These are phyloP conservation scores for Chrysina gloriosa DNA, from an alignment of 2,888 invertebrate species.

Conservation along the genomic window DNA sequence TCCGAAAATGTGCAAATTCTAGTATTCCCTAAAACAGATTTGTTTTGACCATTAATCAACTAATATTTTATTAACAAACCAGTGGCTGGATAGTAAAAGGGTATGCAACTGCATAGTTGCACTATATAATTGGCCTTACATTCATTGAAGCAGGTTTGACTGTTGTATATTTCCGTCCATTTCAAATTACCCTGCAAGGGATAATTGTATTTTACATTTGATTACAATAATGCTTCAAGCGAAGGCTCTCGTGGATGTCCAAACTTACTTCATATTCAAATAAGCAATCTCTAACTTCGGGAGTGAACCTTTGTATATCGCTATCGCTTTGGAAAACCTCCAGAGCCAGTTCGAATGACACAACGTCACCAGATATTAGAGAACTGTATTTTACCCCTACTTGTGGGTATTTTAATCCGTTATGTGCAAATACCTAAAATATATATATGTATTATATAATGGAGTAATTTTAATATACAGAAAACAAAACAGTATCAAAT, in stretches of 20 bases:
- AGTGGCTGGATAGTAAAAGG: conserved; percentile 31
- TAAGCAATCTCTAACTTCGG: conserved; percentile 30
- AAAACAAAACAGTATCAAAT: no score
- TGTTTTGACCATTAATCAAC: no score
- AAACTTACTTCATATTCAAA: conserved; percentile 26
- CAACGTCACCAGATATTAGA: conserved; percentile 2
- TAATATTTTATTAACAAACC: conserved; percentile 18
- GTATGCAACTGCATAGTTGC: conserved; percentile 25
- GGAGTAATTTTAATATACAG: no score
- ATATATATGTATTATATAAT: no score
- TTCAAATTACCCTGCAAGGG: background rate
- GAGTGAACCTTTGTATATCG: conserved; percentile 10
- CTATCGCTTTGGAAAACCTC: conserved; percentile 22
- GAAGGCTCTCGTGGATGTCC: background rate
- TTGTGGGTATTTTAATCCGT: conserved; percentile 26
- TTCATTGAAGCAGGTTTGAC: conserved; percentile 38
- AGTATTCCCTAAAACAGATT: conserved; percentile 2
- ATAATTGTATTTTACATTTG: no score
- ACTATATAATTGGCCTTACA: conserved; percentile 34
- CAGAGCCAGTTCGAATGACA: conserved; percentile 19
- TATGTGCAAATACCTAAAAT: conserved; percentile 21
- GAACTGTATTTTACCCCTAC: conserved; percentile 29
- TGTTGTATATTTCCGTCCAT: conserved; percentile 35
- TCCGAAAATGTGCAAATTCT: conserved; percentile 22
- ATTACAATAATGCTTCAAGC: background rate